Percentiles rank a stretch among this genome's conserved stretches.
phyloP scores from a whole-genome alignment of 2,797 vertebrate species.

The Benthosema pterotum region DNA sequence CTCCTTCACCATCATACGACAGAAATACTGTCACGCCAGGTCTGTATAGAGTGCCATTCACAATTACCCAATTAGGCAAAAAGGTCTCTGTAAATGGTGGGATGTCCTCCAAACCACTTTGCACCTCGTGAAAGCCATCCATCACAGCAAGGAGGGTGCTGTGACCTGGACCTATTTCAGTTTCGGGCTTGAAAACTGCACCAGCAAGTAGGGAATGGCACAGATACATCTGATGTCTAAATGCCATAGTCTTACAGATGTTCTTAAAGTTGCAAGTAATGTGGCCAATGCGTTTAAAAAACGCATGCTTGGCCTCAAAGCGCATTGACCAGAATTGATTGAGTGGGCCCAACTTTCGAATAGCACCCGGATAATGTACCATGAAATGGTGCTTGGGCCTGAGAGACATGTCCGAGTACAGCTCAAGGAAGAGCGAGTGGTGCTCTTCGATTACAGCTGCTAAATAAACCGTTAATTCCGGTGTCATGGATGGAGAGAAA shows the following conservation, averaged over 20 bases:
- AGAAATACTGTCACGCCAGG: slow-evolving; percentile 10
- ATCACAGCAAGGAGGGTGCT: slow-evolving; percentile 9
- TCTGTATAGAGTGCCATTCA: slow-evolving; percentile 18
- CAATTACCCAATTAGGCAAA: slow-evolving; percentile 20
- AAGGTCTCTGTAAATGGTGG: slow-evolving; percentile 19
- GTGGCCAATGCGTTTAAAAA: slow-evolving; percentile 31
- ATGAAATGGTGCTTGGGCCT: slow-evolving; percentile 30
- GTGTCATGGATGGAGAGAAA: slow-evolving; percentile 31
- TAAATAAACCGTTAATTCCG: slow-evolving; percentile 7
- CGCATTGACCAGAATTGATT: slow-evolving; percentile 27
- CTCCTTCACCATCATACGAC: slow-evolving; percentile 7
- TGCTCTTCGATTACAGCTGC: slow-evolving; percentile 20
- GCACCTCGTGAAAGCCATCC: slow-evolving; percentile 19
- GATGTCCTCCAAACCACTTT: slow-evolving; percentile 15
- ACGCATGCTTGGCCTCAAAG: slow-evolving; percentile 22
- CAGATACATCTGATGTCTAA: slow-evolving; percentile 14
- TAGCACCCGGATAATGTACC: slow-evolving; percentile 26
- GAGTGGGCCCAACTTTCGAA: slow-evolving; percentile 17
- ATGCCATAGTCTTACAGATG: slow-evolving; percentile 18
- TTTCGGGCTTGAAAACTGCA: slow-evolving; percentile 7
- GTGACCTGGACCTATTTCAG: slow-evolving; percentile 23
- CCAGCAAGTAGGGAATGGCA: slow-evolving; percentile 20
- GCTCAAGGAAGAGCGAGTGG: slow-evolving; percentile 29
- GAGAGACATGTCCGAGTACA: slow-evolving; percentile 12
- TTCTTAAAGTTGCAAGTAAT: slow-evolving; percentile 34